These are phyloP conservation scores for Chorisops tibialis DNA, from an alignment of 2,888 invertebrate genomes.

Conservation along the genomic window DNA sequence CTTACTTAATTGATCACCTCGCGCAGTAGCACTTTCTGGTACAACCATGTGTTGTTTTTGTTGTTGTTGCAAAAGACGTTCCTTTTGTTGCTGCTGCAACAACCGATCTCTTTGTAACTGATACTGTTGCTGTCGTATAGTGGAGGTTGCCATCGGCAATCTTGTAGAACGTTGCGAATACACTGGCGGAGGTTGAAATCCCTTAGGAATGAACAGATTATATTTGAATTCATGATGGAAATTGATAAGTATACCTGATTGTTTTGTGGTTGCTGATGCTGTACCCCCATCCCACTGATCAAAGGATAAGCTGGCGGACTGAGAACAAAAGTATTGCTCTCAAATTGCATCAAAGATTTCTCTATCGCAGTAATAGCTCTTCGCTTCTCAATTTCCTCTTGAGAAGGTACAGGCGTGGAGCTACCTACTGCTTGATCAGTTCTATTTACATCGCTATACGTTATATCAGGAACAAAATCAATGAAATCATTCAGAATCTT, in stretches of 20 bases:
- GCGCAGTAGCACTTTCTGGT: slow-evolving; percentile 70
- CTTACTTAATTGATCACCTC: slow-evolving; percentile 48
- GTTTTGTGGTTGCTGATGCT: slow-evolving; percentile 40
- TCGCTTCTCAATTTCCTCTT: slow-evolving; percentile 59
- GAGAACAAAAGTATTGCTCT: slow-evolving; percentile 55
- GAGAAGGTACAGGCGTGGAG: slow-evolving; percentile 40
- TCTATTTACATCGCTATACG: slow-evolving; percentile 32
- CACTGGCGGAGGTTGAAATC: slow-evolving; percentile 50
- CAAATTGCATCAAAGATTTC: slow-evolving; percentile 84
- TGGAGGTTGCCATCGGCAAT: slow-evolving; percentile 44
- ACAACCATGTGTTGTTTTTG: slow-evolving; percentile 78
- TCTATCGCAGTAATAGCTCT: slow-evolving; percentile 87
- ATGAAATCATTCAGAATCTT: slow-evolving; percentile 83
- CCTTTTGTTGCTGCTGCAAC: slow-evolving; percentile 60
- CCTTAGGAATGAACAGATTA: slow-evolving; percentile 32
- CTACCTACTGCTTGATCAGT: slow-evolving; percentile 42
- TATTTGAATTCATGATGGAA: background rate
- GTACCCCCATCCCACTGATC: slow-evolving; percentile 24
- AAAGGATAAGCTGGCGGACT: slow-evolving; percentile 37
- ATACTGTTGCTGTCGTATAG: slow-evolving; percentile 43
- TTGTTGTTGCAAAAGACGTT: slow-evolving; percentile 72
- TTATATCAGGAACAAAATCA: slow-evolving; percentile 67
- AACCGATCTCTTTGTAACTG: slow-evolving; percentile 43
- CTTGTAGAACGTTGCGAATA: slow-evolving; percentile 44
- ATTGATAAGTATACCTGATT: background rate